Conservation (phyloP, 1,140 invertebrate species). For the Mactra quadrangularis region DNA sequence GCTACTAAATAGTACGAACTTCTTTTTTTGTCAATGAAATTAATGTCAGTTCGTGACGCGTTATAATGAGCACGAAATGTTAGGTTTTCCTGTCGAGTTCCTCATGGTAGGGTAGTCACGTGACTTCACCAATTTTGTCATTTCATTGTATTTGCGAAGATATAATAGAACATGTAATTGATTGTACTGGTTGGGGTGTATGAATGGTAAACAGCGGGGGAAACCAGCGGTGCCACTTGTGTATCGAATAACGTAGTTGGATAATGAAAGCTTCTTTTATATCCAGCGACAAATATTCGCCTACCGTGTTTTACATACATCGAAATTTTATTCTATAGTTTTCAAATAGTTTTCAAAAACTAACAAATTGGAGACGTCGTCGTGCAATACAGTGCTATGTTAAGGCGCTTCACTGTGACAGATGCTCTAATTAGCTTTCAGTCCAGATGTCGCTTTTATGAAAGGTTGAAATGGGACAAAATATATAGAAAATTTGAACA, state of each 20-base stretch:
- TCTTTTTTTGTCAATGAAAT: background rate
- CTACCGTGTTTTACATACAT: conserved; percentile 19
- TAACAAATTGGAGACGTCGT: background rate
- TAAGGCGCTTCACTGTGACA: too few species aligned
- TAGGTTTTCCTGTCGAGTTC: conserved; percentile 5
- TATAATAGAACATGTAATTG: conserved; percentile 47
- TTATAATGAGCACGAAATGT: too few species aligned
- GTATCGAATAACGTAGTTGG: conserved; percentile 31
- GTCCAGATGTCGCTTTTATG: background rate
- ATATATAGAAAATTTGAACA: conserved; percentile 29
- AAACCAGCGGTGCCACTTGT: background rate
- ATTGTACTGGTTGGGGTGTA: conserved; percentile 37
- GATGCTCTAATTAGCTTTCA: background rate
- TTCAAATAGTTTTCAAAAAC: conserved; percentile 49
- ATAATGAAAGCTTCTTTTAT: conserved; percentile 33
- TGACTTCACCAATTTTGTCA: conserved; percentile 50
- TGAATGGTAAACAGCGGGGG: conserved; percentile 42
- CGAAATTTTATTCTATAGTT: conserved; percentile 22
- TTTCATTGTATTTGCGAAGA: conserved; percentile 23
- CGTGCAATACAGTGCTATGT: conserved; percentile 13
- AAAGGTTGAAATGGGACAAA: conserved; percentile 31
- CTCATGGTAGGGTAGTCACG: too few species aligned
- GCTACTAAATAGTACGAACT: too few species aligned
- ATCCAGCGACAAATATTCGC: conserved; percentile 14
- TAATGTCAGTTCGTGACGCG: background rate